A percentile compares a stretch with the other conserved stretches of the same genome.
Evolutionary conservation across 2,797 vertebrate genomes (phyloP).

Genomic region (Spinibarbus caldwelli): DNA sequence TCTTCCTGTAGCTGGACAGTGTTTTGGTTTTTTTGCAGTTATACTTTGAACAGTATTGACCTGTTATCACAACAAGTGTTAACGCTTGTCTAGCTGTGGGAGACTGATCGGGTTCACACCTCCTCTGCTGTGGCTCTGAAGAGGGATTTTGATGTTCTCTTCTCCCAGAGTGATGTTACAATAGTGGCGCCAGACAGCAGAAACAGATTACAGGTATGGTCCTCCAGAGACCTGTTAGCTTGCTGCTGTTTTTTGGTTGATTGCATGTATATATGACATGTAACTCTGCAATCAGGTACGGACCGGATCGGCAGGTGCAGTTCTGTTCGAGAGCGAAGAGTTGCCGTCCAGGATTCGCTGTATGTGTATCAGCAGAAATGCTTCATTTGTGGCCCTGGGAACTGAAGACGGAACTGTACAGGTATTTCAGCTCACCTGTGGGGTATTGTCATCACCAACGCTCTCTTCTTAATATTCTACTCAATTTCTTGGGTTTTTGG

Average conservation of each 20-base stretch:
- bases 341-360: slow-evolving; percentile 82
- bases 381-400: slow-evolving; percentile 61
- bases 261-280: not conserved
- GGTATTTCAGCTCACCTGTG: slow-evolving; percentile 35
- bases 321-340: slow-evolving; percentile 80
- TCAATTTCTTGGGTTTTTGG: slow-evolving; percentile 7
- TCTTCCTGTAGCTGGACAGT: not conserved
- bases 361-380: slow-evolving; percentile 81
- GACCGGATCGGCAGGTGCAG: slow-evolving; percentile 77
- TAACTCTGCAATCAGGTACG: slow-evolving; percentile 77
- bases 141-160: slow-evolving; percentile 87
- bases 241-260: not conserved
- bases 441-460: not conserved
- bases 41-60: not conserved
- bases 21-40: not conserved
- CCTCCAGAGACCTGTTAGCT: not conserved
- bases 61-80: slow-evolving; percentile 22
- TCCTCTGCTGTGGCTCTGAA: slow-evolving; percentile 87
- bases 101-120: slow-evolving; percentile 90
- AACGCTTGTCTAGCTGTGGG: slow-evolving; percentile 84
- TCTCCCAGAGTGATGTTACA: slow-evolving; percentile 76
- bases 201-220: slow-evolving; percentile 86
- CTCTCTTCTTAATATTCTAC: not conserved
- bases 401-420: slow-evolving; percentile 42
- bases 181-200: slow-evolving; percentile 88